These are phyloP conservation scores for Panthera uncia DNA, from an alignment of 2,113 vertebrate species.

Conservation along the genomic window DNA sequence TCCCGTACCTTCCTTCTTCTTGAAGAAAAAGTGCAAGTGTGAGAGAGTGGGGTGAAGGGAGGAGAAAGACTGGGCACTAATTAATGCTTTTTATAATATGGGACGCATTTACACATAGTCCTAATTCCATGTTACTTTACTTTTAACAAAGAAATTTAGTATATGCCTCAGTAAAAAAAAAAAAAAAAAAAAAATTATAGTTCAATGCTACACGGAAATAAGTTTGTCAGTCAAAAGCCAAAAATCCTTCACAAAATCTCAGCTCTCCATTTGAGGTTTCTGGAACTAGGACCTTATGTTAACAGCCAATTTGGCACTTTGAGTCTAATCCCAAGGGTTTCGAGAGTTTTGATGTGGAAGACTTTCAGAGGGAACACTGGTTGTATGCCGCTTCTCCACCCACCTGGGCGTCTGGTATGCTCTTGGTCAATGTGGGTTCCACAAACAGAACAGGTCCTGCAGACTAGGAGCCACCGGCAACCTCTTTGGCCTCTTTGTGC, in stretches of 20 bases:
- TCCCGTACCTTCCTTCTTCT: not conserved
- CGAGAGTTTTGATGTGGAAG: not conserved
- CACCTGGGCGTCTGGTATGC: not conserved
- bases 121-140: conserved; percentile 17
- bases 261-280: not conserved
- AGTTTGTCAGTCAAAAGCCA: not conserved
- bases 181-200: not conserved
- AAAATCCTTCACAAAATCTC: not conserved
- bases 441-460: not conserved
- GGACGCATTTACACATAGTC: not conserved
- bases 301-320: not conserved
- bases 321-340: not conserved
- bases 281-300: not conserved
- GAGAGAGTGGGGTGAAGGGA: not conserved
- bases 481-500: not conserved
- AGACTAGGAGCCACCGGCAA: not conserved
- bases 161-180: not conserved
- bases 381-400: not conserved
- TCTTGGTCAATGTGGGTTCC: not conserved
- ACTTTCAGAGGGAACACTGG: not conserved
- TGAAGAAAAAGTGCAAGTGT: not conserved
- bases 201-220: not conserved
- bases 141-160: not conserved
- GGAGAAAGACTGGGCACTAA: not conserved
- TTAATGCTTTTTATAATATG: not conserved